Percentiles rank a stretch among this genome's conserved stretches.
Evolutionary conservation across 2,797 vertebrate genomes (phyloP).

Genomic region (Spatula clypeata): DNA sequence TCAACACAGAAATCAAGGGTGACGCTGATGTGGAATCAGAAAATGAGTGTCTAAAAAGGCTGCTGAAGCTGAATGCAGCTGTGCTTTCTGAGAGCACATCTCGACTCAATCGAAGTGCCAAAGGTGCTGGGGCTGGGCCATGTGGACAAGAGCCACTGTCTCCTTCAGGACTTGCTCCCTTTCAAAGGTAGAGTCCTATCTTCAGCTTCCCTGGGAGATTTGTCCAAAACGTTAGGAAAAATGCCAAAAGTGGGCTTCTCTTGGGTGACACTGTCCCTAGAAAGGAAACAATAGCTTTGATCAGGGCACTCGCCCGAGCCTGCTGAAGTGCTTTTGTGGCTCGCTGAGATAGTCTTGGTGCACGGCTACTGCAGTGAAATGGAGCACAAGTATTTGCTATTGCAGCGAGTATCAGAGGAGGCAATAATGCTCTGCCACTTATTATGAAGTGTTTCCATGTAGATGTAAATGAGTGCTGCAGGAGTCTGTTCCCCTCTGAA

Average conservation of each 20-base stretch:
- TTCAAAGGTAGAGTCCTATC: not conserved
- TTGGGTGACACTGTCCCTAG: not conserved
- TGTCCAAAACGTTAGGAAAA: constrained; percentile 9
- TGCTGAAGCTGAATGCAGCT: accelerated
- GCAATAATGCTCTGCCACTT: constrained; percentile 29
- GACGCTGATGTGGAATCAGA: not conserved
- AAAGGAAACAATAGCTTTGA: not conserved
- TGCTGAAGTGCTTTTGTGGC: not conserved
- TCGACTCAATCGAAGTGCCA: not conserved
- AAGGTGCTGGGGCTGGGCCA: accelerated
- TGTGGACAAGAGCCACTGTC: not conserved
- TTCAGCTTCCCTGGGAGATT: not conserved
- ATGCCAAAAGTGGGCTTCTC: not conserved
- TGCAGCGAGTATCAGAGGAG: constrained; percentile 5
- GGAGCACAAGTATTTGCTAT: constrained; percentile 19
- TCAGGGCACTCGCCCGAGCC: not conserved
- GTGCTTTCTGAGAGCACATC: not conserved
- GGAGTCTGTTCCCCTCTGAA: constrained; percentile 8
- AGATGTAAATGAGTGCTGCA: constrained; percentile 47
- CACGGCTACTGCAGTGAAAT: not conserved
- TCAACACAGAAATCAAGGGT: not conserved
- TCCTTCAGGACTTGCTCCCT: not conserved
- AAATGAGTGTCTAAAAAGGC: not conserved
- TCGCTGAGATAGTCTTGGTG: not conserved
- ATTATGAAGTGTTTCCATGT: constrained; percentile 20